Evolutionary conservation across 2,888 invertebrate genomes (phyloP), one percentile per base, ranked within the genome.

Genomic region (Nasonia oneida): DNA sequence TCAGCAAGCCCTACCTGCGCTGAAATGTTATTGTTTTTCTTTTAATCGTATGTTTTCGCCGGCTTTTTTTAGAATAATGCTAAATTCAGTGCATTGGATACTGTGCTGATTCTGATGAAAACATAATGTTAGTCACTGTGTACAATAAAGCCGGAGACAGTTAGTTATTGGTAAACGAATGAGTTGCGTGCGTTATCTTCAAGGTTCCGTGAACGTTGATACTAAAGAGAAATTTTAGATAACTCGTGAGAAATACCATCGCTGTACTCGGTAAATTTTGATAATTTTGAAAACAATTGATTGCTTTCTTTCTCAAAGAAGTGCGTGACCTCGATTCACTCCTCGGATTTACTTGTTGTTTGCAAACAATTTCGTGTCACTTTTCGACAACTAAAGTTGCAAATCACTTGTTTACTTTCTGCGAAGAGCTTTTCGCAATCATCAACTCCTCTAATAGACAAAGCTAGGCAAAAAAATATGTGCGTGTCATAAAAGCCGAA

Each of bases 61-160:
- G 12, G 53, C 4, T 77, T 77, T 47, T 79, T 64, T 71, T n/a
- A 53, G 81, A 73, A 57, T 15, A 18, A 70, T 37, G n/a, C 29
- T 50, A 37, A 53, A 15, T 80, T 80, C 53, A 37, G 47, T 23
- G 39, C 64, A 64, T 57, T 64, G 5, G 57, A 75, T 78, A 29
- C 0, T 18, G 37, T 15, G 29, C 5, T 12, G 33, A 64, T 67
- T 67, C 47, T 1, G 1, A 33, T 29, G 23, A 64, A 78, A 42
- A 42, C n/a, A 29, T 14, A 47, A 1, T 33, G 4, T 67, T 77
- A 39, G 29, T 42, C 23, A 64, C 3, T 64, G 57, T 14, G 42
- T 23, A 42, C 77, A 64, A 77, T 29, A 57, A n/a, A 73, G 29
- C 10, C 23, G 39, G 23, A n/a, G 5, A n/a, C 73, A 18, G 14